Evolutionary conservation across 2,797 vertebrate species (phyloP).

Genomic region (Cichlasoma orientale): DNA sequence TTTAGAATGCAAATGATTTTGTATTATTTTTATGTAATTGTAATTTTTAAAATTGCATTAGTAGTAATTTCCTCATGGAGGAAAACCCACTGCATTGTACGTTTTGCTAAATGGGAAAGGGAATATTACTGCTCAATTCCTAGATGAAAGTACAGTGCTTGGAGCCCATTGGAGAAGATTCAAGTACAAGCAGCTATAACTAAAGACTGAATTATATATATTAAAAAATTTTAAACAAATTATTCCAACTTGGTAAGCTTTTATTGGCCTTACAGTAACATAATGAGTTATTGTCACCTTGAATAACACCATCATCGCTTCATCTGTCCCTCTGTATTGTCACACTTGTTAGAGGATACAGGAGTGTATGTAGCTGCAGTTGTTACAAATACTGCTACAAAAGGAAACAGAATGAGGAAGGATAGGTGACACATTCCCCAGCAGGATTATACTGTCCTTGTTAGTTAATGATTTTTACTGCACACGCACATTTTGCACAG

Average conservation of each 20-base stretch:
- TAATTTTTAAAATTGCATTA: too few species aligned
- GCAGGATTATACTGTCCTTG: slow-evolving; percentile 46
- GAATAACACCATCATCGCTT: not conserved
- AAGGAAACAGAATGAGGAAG: slow-evolving; percentile 12
- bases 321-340: not conserved
- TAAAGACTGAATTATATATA: not conserved
- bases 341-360: not conserved
- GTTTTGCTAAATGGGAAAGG: too few species aligned
- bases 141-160: too few species aligned
- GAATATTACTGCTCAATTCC: too few species aligned
- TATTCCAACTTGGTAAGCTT: not conserved
- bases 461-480: slow-evolving; percentile 59
- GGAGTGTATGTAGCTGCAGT: not conserved
- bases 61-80: too few species aligned
- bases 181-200: too few species aligned
- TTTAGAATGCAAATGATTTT: too few species aligned
- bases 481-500: slow-evolving; percentile 7
- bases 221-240: not conserved
- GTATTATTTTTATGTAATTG: too few species aligned
- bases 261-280: not conserved
- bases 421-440: slow-evolving; percentile 56
- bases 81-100: too few species aligned
- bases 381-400: not conserved
- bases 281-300: not conserved
- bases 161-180: too few species aligned